These are phyloP conservation scores for Nomada flava DNA, from an alignment of 2,888 invertebrate genomes.

Conservation along the genomic window DNA sequence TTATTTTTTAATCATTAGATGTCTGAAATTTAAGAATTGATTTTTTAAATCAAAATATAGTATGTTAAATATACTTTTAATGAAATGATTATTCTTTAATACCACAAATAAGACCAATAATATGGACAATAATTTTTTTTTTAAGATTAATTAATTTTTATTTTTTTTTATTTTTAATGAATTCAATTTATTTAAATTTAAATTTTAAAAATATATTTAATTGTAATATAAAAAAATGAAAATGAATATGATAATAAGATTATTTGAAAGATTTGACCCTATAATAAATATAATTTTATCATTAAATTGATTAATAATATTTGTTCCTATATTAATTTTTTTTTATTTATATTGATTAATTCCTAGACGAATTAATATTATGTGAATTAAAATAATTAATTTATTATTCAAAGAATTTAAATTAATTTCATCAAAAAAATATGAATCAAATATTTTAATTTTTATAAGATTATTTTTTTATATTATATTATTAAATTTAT, in stretches of 20 bases:
- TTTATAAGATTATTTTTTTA: slow-evolving; percentile 84
- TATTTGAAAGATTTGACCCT: not conserved
- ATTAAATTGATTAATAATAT: not conserved
- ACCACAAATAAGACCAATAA: not conserved
- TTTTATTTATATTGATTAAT: not conserved
- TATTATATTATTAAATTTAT: slow-evolving; percentile 87
- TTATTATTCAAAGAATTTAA: not conserved
- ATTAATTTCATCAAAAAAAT: not conserved
- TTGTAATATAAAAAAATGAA: not conserved
- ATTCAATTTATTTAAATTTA: not conserved
- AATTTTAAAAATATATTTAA: not conserved
- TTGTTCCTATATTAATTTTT: not conserved
- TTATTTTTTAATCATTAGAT: slow-evolving; percentile 7
- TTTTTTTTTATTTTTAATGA: slow-evolving; percentile 5
- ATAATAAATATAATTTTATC: not conserved
- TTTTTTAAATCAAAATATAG: slow-evolving; percentile 11
- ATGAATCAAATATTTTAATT: slow-evolving; percentile 82
- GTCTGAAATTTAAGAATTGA: slow-evolving; percentile 14
- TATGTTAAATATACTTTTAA: not conserved
- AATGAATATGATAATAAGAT: slow-evolving; percentile 1
- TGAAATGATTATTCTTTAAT: not conserved
- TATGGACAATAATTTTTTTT: not conserved
- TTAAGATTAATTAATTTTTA: slow-evolving; percentile 30
- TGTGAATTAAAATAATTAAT: not conserved
- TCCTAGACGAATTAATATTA: not conserved